These are phyloP conservation scores for Cyprinella venusta DNA, from an alignment of 2,797 vertebrate species.

Conservation along the genomic window DNA sequence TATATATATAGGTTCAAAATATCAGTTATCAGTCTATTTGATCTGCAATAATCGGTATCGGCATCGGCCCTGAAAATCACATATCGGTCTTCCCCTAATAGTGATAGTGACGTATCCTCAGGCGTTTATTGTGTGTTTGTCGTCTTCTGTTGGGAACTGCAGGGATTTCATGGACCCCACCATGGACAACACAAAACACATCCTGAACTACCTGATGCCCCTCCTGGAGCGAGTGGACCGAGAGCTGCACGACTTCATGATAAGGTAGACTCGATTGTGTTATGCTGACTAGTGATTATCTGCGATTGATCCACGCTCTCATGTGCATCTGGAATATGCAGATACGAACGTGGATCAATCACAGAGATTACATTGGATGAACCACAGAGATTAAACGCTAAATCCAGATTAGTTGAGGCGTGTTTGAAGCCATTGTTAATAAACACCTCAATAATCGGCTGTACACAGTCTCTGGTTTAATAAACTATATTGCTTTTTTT, in stretches of 20 bases:
- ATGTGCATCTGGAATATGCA: no score
- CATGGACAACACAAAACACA: constrained; percentile 87
- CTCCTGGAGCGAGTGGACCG: constrained; percentile 80
- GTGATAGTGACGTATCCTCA: not conserved
- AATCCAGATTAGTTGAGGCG: not conserved
- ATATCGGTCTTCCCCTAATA: no score
- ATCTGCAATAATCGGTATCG: no score
- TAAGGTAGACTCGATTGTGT: constrained; percentile 70
- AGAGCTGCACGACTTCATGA: constrained; percentile 82
- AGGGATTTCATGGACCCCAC: constrained; percentile 90
- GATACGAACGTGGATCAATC: no score
- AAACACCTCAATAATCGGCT: not conserved
- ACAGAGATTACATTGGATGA: no score
- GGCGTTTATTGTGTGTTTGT: not conserved
- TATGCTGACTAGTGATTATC: not conserved
- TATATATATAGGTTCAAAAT: no score
- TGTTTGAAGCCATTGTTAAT: not conserved
- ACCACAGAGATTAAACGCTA: not conserved
- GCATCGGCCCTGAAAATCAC: no score
- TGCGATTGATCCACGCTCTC: not conserved
- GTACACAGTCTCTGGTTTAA: not conserved
- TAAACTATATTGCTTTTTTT: not conserved
- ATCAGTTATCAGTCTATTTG: no score
- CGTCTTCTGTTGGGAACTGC: not conserved
- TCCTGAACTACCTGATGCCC: constrained; percentile 86